Evolutionary conservation across 2,888 invertebrate genomes (phyloP).

Genomic region (Homarus gammarus): DNA sequence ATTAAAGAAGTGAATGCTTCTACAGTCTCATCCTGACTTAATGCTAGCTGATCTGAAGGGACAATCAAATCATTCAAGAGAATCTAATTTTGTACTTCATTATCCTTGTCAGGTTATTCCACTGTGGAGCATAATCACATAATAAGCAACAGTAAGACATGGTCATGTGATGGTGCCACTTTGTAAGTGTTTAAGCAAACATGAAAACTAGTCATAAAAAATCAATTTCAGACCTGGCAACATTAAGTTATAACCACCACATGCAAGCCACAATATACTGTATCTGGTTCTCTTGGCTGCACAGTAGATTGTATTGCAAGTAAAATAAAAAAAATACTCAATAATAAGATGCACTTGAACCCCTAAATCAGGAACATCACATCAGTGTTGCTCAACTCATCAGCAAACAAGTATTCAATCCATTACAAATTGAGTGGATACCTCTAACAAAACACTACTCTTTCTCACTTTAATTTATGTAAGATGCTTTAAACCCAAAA

Average conservation of each 20-base stretch:
- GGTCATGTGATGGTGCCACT: neutral
- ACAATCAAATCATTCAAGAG: constrained; percentile 2
- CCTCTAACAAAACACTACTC: too few relatives aligned
- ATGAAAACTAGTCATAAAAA: neutral
- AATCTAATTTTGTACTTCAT: constrained; percentile 58
- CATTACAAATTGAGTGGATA: too few relatives aligned
- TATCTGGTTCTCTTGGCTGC: too few relatives aligned
- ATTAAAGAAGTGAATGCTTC: neutral
- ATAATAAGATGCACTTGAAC: too few relatives aligned
- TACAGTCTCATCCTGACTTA: neutral
- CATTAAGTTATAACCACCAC: neutral
- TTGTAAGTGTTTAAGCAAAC: neutral
- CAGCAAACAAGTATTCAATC: too few relatives aligned
- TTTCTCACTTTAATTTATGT: too few relatives aligned
- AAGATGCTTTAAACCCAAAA: too few relatives aligned
- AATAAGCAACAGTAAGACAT: neutral
- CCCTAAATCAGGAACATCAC: too few relatives aligned
- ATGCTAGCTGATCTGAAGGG: constrained; percentile 39
- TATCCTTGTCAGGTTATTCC: constrained; percentile 46
- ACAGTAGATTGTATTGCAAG: too few relatives aligned
- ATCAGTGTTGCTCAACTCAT: too few relatives aligned
- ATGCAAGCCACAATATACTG: neutral
- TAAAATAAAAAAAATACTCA: too few relatives aligned
- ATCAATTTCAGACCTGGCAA: neutral
- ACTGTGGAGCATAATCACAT: constrained; percentile 2